Percentiles rank a stretch among this genome's conserved stretches.
These are phyloP conservation scores for Cotesia typhae DNA, from an alignment of 1,140 invertebrate genomes.

Conservation along the genomic window DNA sequence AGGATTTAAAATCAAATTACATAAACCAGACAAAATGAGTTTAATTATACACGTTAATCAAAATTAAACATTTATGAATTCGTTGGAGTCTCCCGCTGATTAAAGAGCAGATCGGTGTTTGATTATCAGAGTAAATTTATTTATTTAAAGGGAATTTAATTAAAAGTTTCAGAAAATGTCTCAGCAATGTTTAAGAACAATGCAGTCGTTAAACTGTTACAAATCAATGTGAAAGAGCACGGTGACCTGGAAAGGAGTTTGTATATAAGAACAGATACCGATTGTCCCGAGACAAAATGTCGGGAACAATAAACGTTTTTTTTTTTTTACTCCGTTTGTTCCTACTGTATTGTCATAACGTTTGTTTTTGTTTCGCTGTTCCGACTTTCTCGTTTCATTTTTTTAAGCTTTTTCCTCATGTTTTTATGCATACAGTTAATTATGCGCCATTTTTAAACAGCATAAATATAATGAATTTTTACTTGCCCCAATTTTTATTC, in stretches of 20 bases:
- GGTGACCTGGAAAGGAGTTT: conserved; percentile 23
- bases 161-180: too few relatives aligned
- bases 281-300: conserved; percentile 12
- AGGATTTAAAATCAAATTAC: too few relatives aligned
- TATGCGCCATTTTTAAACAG: too few relatives aligned
- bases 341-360: background rate
- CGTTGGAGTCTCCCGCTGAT: background rate
- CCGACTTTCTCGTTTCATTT: background rate
- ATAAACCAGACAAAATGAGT: too few relatives aligned
- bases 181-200: background rate
- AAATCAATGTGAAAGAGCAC: conserved; percentile 18
- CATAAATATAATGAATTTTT: too few relatives aligned
- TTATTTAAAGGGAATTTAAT: background rate
- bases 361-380: background rate
- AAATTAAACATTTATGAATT: background rate
- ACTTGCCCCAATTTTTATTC: too few relatives aligned
- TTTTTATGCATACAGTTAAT: too few relatives aligned
- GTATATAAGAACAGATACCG: conserved; percentile 7
- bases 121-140: background rate
- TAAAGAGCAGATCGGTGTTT: background rate
- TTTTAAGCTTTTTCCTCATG: background rate
- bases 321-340: conserved; percentile 12
- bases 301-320: conserved; percentile 19
- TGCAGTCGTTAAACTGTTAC: background rate
- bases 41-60: too few relatives aligned